Conservation (phyloP, 2,888 invertebrate species). For the Aphodius granarius region DNA sequence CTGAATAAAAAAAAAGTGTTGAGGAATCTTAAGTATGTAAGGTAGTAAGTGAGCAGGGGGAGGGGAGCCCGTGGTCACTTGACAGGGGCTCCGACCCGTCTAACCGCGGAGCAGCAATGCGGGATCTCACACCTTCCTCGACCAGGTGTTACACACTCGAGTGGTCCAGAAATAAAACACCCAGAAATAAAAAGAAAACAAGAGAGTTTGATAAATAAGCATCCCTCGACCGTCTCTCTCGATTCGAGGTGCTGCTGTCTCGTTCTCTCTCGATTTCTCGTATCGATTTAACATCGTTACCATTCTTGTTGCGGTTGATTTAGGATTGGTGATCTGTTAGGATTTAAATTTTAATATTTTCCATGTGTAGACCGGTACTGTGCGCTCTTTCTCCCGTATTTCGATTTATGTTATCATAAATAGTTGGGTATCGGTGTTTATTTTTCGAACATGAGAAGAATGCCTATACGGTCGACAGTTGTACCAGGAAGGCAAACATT, state of each 20-base stretch:
- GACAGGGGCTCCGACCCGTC: slow-evolving; percentile 33
- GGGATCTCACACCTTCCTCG: slow-evolving; percentile 39
- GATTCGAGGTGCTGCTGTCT: slow-evolving; percentile 36
- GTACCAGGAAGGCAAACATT: too few relatives aligned
- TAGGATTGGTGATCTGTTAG: slow-evolving; percentile 43
- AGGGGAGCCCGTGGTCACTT: slow-evolving; percentile 34
- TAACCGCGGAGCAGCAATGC: slow-evolving; percentile 32
- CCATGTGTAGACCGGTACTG: background rate
- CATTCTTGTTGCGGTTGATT: slow-evolving; percentile 47
- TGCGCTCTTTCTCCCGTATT: background rate
- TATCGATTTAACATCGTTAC: slow-evolving; percentile 49
- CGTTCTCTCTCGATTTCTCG: slow-evolving; percentile 23
- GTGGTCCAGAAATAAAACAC: slow-evolving; percentile 37
- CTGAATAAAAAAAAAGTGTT: background rate
- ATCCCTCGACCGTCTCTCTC: slow-evolving; percentile 39
- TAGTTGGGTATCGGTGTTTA: background rate
- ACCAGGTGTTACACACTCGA: slow-evolving; percentile 40
- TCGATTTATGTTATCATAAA: background rate
- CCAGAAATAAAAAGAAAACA: slow-evolving; percentile 17
- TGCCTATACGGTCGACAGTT: too few relatives aligned
- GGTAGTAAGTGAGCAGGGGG: slow-evolving; percentile 32
- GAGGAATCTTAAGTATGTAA: slow-evolving; percentile 36
- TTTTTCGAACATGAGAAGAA: background rate
- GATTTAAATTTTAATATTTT: slow-evolving; percentile 32
- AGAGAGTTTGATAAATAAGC: slow-evolving; percentile 28